A percentile compares a stretch with the other conserved stretches of the same genome.
Evolutionary conservation across 1,140 invertebrate genomes (phyloP).

Genomic region (Chlorops oryzae): DNA sequence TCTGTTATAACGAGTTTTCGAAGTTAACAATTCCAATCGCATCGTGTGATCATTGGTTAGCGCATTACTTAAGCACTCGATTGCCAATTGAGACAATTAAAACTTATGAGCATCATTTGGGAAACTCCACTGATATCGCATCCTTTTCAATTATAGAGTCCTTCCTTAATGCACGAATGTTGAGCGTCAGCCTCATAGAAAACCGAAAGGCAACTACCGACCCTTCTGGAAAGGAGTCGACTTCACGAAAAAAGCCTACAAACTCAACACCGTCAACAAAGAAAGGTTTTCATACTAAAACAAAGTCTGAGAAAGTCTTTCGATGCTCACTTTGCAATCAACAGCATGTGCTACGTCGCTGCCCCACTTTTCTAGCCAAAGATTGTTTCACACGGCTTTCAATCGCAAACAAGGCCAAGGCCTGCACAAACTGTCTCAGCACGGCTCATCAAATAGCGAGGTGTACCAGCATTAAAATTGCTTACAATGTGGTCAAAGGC

Average conservation of each 20-base stretch:
- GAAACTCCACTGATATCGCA: background rate
- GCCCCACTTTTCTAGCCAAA: slow-evolving; percentile 1
- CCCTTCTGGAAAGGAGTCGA: too few species aligned
- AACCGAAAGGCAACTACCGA: background rate
- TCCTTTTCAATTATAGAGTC: background rate
- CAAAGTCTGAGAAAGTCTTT: background rate
- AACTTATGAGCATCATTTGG: slow-evolving; percentile 1
- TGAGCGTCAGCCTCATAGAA: background rate
- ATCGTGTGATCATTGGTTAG: background rate
- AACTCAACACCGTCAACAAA: too few species aligned
- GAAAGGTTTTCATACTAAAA: too few species aligned
- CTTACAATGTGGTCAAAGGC: slow-evolving; percentile 2
- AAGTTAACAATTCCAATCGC: background rate
- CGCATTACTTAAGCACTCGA: background rate
- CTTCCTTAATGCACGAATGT: background rate
- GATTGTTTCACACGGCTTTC: background rate
- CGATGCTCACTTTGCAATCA: background rate
- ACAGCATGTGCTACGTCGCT: background rate
- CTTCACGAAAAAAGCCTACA: too few species aligned
- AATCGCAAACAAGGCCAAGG: background rate
- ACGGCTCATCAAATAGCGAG: background rate
- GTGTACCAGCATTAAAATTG: slow-evolving; percentile 4
- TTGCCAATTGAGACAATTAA: background rate
- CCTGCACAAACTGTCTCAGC: slow-evolving; percentile 1
- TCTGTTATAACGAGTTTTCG: background rate